These are phyloP conservation scores for Littorina saxatilis DNA, from an alignment of 1,140 invertebrate species.

Conservation along the genomic window DNA sequence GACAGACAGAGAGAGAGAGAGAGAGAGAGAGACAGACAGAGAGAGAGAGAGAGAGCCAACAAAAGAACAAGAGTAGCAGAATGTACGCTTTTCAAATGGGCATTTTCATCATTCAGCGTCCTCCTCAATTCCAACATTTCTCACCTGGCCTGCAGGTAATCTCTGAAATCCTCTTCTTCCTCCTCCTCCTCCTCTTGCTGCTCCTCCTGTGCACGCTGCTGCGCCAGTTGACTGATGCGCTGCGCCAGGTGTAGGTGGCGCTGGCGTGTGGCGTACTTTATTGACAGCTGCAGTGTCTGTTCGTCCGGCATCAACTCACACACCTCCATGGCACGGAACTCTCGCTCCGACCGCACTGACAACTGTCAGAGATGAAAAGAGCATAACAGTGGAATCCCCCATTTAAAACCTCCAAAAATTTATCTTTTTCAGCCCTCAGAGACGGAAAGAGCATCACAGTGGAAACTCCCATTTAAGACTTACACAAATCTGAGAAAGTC, in stretches of 20 bases:
- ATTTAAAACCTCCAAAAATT: neutral
- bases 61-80: no score
- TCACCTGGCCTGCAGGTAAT: conserved; percentile 31
- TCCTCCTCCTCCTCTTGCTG: conserved; percentile 58
- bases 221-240: conserved; percentile 74
- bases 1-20: no score
- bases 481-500: no score
- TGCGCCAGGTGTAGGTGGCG: conserved; percentile 87
- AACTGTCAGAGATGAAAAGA: conserved; percentile 80
- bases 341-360: conserved; percentile 88
- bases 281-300: conserved; percentile 87
- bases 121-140: no score
- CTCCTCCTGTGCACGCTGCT: conserved; percentile 64
- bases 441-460: neutral
- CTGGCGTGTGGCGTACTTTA: conserved; percentile 89
- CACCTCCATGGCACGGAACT: conserved; percentile 90
- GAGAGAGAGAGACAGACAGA: no score
- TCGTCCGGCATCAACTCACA: conserved; percentile 88
- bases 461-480: no score
- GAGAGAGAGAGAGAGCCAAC: no score
- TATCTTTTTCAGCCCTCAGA: neutral
- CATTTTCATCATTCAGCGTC: no score
- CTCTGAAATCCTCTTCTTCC: conserved; percentile 41
- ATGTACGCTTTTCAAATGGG: no score
- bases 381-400: neutral